Evolutionary conservation across 1,140 invertebrate species (phyloP).

Genomic region (Eurosta solidaginis): DNA sequence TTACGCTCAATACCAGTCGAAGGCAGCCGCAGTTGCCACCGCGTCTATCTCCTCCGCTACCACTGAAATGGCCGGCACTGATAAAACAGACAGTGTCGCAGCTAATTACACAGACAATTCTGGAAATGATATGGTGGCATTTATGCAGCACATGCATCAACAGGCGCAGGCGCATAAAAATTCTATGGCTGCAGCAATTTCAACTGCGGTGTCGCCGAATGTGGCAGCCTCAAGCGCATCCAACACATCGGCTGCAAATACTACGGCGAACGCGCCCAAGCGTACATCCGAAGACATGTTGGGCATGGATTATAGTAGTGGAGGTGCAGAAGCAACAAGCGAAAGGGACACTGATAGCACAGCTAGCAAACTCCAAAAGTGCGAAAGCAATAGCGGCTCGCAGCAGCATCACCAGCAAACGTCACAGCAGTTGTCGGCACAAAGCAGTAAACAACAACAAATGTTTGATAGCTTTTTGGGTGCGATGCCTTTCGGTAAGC

Average conservation of each 20-base stretch:
- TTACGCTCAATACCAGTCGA: constrained; percentile 54
- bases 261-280: constrained; percentile 45
- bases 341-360: background rate
- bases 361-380: constrained; percentile 44
- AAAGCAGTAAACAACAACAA: constrained; percentile 48
- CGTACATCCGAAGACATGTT: constrained; percentile 43
- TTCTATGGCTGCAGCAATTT: background rate
- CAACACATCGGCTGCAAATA: background rate
- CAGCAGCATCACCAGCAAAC: constrained; percentile 32
- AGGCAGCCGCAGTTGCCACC: constrained; percentile 46
- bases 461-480: constrained; percentile 56
- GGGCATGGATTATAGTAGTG: constrained; percentile 46
- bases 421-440: constrained; percentile 16
- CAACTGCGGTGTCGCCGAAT: too few relatives aligned
- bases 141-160: constrained; percentile 48
- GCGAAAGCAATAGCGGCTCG: constrained; percentile 45
- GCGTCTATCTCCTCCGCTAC: constrained; percentile 47
- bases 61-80: constrained; percentile 30
- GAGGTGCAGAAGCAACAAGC: too few relatives aligned
- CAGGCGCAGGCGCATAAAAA: constrained; percentile 32
- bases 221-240: constrained; percentile 32
- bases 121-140: constrained; percentile 50
- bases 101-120: constrained; percentile 40
- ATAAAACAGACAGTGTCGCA: constrained; percentile 11
- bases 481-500: constrained; percentile 51